A percentile compares a stretch with the other conserved stretches of the same genome.
Conservation (phyloP, 2,888 invertebrate genomes). For the Liodrosophila aerea region DNA sequence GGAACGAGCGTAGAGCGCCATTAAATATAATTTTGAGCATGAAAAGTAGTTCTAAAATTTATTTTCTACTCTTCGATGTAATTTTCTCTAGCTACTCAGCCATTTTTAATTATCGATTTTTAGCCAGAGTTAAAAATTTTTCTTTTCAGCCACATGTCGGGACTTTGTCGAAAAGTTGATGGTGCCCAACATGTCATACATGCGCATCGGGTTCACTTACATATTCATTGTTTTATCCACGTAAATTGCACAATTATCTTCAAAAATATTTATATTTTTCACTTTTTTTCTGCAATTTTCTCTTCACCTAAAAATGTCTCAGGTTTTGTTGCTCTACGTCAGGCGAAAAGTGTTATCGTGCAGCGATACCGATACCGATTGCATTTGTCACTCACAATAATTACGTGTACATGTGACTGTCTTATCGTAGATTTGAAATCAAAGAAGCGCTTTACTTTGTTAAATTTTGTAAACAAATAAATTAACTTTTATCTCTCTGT, state of each 20-base stretch:
- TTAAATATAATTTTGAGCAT: conserved; percentile 60
- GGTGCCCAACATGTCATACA: neutral
- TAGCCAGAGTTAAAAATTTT: conserved; percentile 41
- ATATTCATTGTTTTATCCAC: conserved; percentile 52
- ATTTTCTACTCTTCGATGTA: conserved; percentile 45
- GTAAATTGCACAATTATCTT: conserved; percentile 47
- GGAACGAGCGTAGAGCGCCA: conserved; percentile 56
- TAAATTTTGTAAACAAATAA: no score
- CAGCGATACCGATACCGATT: conserved; percentile 15
- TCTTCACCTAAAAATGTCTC: conserved; percentile 68
- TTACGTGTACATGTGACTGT: no score
- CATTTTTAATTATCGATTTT: conserved; percentile 76
- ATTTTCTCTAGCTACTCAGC: conserved; percentile 65
- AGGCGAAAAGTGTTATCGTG: conserved; percentile 28
- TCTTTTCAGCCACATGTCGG: conserved; percentile 23
- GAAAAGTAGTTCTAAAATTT: conserved; percentile 38
- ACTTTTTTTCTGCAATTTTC: conserved; percentile 63
- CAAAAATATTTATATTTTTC: conserved; percentile 46
- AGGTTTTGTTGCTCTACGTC: conserved; percentile 64
- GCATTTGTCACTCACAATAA: conserved; percentile 9
- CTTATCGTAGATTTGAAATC: no score
- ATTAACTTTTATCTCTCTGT: no score
- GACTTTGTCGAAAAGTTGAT: neutral
- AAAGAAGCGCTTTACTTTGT: no score
- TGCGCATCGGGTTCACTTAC: conserved; percentile 36